A percentile compares a stretch with the other conserved stretches of the same genome.
These are phyloP conservation scores for Globodera rostochiensis DNA, from an alignment of 1,140 invertebrate genomes.

Conservation along the genomic window DNA sequence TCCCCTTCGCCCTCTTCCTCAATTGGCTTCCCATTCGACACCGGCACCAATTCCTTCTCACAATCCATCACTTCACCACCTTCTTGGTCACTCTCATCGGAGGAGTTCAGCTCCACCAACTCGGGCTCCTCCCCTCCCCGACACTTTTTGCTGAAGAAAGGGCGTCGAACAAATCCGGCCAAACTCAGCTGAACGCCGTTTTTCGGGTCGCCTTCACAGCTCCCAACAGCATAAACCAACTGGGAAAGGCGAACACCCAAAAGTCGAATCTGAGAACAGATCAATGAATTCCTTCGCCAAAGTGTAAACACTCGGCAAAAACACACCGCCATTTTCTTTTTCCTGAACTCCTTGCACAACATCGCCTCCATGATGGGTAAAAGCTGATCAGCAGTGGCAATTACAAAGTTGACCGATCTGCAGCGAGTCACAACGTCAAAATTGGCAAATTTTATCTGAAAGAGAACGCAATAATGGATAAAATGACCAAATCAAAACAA, in stretches of 20 bases:
- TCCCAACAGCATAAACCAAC: conserved; percentile 15
- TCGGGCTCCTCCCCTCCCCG: background rate
- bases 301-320: background rate
- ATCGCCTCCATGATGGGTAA: conserved; percentile 23
- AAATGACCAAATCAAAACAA: background rate
- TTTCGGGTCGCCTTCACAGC: background rate
- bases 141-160: background rate
- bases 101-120: background rate
- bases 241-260: conserved; percentile 31
- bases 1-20: background rate
- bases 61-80: background rate
- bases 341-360: conserved; percentile 24
- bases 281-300: background rate
- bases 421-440: conserved; percentile 25
- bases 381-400: conserved; percentile 14
- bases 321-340: conserved; percentile 14
- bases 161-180: conserved; percentile 13
- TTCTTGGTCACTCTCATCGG: background rate
- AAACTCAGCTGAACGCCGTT: conserved; percentile 24
- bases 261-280: conserved; percentile 12
- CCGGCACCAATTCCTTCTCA: background rate
- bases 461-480: background rate
- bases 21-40: background rate
- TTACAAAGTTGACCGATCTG: conserved; percentile 29
- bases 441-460: conserved; percentile 22